phyloP scores from a whole-genome alignment of 2,113 vertebrate species.

The Anhinga anhinga region DNA sequence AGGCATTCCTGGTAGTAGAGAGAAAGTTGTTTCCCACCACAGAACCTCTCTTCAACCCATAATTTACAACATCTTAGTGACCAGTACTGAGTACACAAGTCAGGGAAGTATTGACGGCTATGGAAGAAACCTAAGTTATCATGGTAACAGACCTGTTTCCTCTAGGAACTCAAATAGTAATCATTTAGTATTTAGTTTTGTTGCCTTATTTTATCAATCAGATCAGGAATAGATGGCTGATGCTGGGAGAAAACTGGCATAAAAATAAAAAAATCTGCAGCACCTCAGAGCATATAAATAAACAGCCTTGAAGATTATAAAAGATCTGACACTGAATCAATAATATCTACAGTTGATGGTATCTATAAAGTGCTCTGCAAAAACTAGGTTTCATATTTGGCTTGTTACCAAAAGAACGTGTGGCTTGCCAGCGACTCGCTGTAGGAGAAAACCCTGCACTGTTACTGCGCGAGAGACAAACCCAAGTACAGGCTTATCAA shows the following conservation, averaged over 20 bases:
- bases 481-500: background rate
- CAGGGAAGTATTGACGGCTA: background rate
- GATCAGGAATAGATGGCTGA: background rate
- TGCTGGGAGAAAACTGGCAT: background rate
- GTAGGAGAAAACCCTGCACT: background rate
- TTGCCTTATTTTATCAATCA: background rate
- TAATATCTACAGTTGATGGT: background rate
- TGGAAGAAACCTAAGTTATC: background rate
- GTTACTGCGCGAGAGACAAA: background rate
- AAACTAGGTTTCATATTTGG: background rate
- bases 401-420: background rate
- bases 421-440: background rate
- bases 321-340: background rate
- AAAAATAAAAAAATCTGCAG: background rate
- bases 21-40: background rate
- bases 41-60: background rate
- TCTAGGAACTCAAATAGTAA: background rate
- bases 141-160: background rate
- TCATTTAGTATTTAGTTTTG: background rate
- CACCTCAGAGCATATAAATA: background rate
- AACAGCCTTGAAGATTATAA: background rate
- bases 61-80: background rate
- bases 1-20: background rate
- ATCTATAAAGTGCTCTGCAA: background rate
- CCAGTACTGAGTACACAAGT: background rate